Evolutionary conservation across 2,113 vertebrate species (phyloP), one percentile per base, ranked within the genome.

Genomic region (Tyto alba): DNA sequence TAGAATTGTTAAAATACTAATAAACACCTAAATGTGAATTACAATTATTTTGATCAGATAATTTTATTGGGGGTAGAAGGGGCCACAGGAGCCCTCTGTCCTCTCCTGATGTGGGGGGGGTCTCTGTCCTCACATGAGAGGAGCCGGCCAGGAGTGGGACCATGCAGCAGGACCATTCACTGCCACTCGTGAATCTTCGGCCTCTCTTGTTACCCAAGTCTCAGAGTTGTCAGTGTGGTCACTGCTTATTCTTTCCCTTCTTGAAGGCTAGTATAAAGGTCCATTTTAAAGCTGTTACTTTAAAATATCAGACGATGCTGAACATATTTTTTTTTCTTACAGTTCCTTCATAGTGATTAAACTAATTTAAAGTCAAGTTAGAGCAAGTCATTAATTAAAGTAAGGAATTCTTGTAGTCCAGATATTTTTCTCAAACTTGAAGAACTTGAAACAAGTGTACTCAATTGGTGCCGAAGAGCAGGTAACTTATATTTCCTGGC

Each of bases 341-440:
- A 67, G 29, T 34, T 95, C 22, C 17, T 66, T 90, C 4, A 1
- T 50, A 64, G 72, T 40, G 78, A 60, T 91, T 90, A 81, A 93
- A 77, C 34, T 72, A 8, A 63, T 57, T 84, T 81, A n/a, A 77
- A 93, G 72, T 92, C 62, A 90, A 88, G 74, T 91, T 83, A 66
- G 56, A 96, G 64, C 92, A 78, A 88, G 73, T 52, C 34, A 75
- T 59, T 92, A 93, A 95, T 93, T 96, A 88, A 40, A 69, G 71
- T 17, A 64, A n/a, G 52, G 50, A 66, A 68, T 81, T 87, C 90
- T 59, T 92, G 34, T 86, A 86, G 79, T 73, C 53, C 59, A 50
- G 57, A 41, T 82, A 84, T 92, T 86, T 88, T 63, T 57, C 72
- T 82, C 64, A 50, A 5, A 81, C 90, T 66, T 82, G 83, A 90